phyloP scores from a whole-genome alignment of 2,888 invertebrate species.

The Theretra japonica region DNA sequence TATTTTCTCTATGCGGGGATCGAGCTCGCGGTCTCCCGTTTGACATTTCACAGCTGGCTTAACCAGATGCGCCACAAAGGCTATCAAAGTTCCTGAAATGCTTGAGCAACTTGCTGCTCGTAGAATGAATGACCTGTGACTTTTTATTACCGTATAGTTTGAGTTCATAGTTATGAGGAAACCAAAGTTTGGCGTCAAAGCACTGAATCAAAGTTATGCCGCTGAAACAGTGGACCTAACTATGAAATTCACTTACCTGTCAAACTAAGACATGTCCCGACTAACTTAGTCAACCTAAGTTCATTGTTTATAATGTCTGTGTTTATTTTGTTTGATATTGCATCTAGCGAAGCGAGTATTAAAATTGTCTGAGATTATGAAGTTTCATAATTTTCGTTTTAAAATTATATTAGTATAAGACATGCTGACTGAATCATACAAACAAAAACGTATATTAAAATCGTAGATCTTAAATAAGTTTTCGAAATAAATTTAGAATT shows the following conservation, averaged over 20 bases:
- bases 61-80: no score
- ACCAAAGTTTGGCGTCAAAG: conserved; percentile 8
- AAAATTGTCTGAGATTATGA: neutral
- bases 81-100: no score
- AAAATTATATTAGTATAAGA: no score
- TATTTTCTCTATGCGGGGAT: no score
- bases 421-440: no score
- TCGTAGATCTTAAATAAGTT: no score
- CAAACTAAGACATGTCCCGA: conserved; percentile 1
- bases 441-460: no score
- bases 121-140: neutral
- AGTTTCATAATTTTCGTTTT: neutral
- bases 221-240: neutral
- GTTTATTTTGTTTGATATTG: conserved; percentile 8
- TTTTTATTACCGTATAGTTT: neutral
- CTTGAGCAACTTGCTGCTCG: no score
- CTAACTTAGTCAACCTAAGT: conserved; percentile 17
- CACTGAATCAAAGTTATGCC: neutral
- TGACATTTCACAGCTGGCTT: no score
- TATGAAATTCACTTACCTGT: conserved; percentile 4
- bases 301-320: neutral
- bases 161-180: neutral
- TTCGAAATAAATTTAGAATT: no score
- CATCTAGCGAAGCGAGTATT: neutral
- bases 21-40: no score